Evolutionary conservation across 2,888 invertebrate genomes (phyloP).

Genomic region (Ischnura elegans): DNA sequence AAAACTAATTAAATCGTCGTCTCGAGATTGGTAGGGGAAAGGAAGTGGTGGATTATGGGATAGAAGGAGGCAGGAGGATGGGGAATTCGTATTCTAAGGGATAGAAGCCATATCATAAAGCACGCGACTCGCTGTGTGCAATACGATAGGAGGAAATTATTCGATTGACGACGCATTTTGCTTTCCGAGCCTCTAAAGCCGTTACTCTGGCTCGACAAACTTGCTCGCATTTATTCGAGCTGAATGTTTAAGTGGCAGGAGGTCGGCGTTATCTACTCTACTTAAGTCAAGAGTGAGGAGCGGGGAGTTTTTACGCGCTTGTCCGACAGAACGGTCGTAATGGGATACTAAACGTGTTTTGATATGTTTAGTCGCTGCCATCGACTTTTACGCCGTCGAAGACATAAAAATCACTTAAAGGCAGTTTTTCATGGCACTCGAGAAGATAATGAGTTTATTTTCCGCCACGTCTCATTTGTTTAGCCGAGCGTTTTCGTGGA

Average conservation of each 20-base stretch:
- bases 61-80: not conserved
- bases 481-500: too few species aligned
- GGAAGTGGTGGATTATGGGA: not conserved
- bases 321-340: not conserved
- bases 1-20: conserved; percentile 24
- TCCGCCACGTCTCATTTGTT: too few species aligned
- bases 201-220: not conserved
- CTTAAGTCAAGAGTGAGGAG: not conserved
- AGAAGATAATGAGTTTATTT: too few species aligned
- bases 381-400: not conserved
- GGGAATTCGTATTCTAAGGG: not conserved
- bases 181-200: not conserved
- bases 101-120: not conserved
- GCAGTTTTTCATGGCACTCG: too few species aligned
- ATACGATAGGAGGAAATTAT: not conserved
- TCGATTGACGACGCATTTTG: not conserved
- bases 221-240: not conserved
- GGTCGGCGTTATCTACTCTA: not conserved
- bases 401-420: not conserved
- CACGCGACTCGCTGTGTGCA: not conserved
- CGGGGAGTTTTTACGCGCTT: not conserved
- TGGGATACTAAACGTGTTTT: not conserved
- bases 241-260: not conserved
- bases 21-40: not conserved
- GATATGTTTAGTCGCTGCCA: not conserved